Evolutionary conservation across 1,140 invertebrate species (phyloP).

Genomic region (Probaryconus sp.): DNA sequence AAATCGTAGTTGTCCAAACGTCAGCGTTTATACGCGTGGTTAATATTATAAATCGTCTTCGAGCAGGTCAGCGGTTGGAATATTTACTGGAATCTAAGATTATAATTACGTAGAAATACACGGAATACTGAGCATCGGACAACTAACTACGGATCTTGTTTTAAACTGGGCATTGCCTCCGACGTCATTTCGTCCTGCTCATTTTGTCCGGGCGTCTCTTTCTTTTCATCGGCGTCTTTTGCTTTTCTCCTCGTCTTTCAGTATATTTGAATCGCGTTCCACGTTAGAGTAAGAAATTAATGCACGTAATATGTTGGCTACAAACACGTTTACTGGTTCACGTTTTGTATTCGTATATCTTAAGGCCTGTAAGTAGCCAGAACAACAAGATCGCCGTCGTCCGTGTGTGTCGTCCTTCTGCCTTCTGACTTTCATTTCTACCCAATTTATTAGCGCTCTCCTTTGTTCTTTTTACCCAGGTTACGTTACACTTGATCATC

Average conservation of each 20-base stretch:
- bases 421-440: conserved; percentile 38
- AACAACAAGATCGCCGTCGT: conserved; percentile 53
- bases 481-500: conserved; percentile 58
- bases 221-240: conserved; percentile 43
- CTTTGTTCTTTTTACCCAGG: conserved; percentile 47
- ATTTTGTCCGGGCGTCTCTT: conserved; percentile 31
- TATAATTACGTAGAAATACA: conserved; percentile 73
- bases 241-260: conserved; percentile 55
- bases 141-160: conserved; percentile 69
- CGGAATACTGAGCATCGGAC: conserved; percentile 58
- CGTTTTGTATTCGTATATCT: conserved; percentile 68
- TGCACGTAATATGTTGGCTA: conserved; percentile 74
- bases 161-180: conserved; percentile 55
- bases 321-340: conserved; percentile 72
- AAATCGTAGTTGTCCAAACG: conserved; percentile 54
- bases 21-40: conserved; percentile 57
- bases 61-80: conserved; percentile 56
- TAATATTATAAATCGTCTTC: conserved; percentile 72
- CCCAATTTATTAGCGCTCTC: conserved; percentile 45
- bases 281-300: conserved; percentile 72
- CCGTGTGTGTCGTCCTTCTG: conserved; percentile 34
- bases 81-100: conserved; percentile 74
- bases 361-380: conserved; percentile 61
- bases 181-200: conserved; percentile 7
- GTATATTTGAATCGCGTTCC: conserved; percentile 71